Conservation (phyloP, 2,113 vertebrate genomes). For the Plecotus auritus region DNA sequence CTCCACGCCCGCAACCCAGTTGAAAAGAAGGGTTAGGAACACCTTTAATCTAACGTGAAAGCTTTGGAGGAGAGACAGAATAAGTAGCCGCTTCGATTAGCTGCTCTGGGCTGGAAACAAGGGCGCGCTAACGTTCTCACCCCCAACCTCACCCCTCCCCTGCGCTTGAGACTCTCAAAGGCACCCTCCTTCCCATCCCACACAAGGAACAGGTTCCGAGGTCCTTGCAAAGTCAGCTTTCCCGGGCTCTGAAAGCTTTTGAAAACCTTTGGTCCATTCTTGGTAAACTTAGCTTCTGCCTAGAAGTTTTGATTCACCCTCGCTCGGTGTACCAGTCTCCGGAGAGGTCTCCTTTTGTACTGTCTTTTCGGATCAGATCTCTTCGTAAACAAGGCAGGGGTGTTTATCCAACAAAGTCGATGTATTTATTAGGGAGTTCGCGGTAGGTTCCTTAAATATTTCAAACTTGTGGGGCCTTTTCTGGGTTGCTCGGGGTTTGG, state of each 20-base stretch:
- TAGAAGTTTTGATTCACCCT: constrained; percentile 36
- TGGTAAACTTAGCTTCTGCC: neutral
- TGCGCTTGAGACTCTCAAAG: neutral
- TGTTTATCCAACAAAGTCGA: neutral
- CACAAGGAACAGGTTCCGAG: neutral
- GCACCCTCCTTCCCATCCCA: neutral
- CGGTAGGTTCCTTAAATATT: neutral
- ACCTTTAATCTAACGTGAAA: constrained; percentile 50
- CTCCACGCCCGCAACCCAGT: neutral
- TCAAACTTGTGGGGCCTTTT: constrained; percentile 29
- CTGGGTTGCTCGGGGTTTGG: neutral
- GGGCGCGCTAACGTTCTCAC: rapidly evolving
- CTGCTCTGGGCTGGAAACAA: neutral
- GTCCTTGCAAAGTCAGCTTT: neutral
- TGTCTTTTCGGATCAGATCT: neutral
- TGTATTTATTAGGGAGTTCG: constrained; percentile 4
- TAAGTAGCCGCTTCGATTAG: constrained; percentile 59
- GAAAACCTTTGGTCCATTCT: neutral
- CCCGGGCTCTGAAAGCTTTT: neutral
- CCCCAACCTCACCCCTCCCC: neutral
- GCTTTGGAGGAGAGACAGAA: constrained; percentile 41
- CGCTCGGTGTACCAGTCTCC: neutral
- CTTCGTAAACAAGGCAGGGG: neutral
- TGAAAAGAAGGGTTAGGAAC: constrained; percentile 56
- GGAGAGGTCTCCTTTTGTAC: neutral